Evolutionary conservation across 2,797 vertebrate species (phyloP), one percentile per base, ranked within the genome.

Genomic region (Trichosurus vulpecula): DNA sequence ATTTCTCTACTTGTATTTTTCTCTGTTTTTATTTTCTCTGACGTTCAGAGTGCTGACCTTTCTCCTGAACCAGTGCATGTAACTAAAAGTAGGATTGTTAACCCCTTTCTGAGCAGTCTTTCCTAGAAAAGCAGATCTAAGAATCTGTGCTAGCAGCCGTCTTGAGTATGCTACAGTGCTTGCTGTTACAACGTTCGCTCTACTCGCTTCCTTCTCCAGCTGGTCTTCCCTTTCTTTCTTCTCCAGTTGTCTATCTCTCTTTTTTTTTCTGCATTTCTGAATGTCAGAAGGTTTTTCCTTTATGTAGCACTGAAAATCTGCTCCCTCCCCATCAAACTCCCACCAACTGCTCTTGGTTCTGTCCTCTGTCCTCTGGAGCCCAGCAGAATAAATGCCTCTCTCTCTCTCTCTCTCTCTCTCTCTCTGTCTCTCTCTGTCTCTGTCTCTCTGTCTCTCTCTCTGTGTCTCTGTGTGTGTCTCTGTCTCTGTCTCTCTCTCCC

Each of bases 361-460:
- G 41, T 27, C 66, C 66, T 74, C 66, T 74, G 66, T 41, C 74
- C 74, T 87, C 74, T 87, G 74, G 22, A 51, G 25, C 22, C 41
- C 74, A 47, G 41, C 22, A 87, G 41, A 87, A 51, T 47, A 87
- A 87, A 51, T 87, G 41, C 6, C 22, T 22, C 87, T 12, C 9
- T 87, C 25, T 87, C 11, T 51, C 9, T 47, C 51, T 87, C 27
- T 87, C 10, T 81, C 41, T 81, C 47, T 51, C 22, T 51, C 52
- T 1, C 0, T 11, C 30, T 31, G 31, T 27, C 19, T 52, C 10
- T 89, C 47, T 0, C 12, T 56, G 19, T 12, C 41, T 56, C 47
- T 19, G 31, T 22, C 2, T 11, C 2, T 52, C 4, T 53, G 9
- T 22, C 54, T 29, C 11, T 30, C 56, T 52, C 14, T 14, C 52